These are phyloP conservation scores for Zhuqinia jingwanae DNA, from an alignment of 2,888 invertebrate genomes.

Conservation along the genomic window DNA sequence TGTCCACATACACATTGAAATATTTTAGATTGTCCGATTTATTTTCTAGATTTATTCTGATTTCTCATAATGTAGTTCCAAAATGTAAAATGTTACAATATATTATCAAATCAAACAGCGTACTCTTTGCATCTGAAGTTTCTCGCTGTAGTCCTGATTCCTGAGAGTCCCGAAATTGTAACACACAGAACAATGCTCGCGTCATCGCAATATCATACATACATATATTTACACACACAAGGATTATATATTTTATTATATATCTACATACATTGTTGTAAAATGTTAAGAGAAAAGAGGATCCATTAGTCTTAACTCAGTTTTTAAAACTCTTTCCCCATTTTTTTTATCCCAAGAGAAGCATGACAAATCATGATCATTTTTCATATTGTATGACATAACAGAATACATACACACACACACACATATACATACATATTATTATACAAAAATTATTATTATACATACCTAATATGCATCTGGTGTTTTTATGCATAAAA, in stretches of 20 bases:
- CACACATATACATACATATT: conserved; percentile 14
- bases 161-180: too few relatives aligned
- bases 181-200: background rate
- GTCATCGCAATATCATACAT: background rate
- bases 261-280: background rate
- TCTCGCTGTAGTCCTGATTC: too few relatives aligned
- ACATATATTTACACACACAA: conserved; percentile 1
- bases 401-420: conserved; percentile 29
- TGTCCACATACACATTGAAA: conserved; percentile 6
- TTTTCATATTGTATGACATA: conserved; percentile 70
- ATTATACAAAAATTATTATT: too few relatives aligned
- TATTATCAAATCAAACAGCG: background rate
- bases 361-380: conserved; percentile 69
- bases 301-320: conserved; percentile 60
- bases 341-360: conserved; percentile 65
- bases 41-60: conserved; percentile 34
- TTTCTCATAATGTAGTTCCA: conserved; percentile 42
- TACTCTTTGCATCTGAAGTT: too few relatives aligned
- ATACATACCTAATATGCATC: conserved; percentile 37
- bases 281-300: conserved; percentile 48
- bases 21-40: conserved; percentile 12
- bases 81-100: background rate
- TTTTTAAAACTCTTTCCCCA: conserved; percentile 59
- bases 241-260: background rate
- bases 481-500: conserved; percentile 61